Conservation (phyloP, 2,113 vertebrate species). For the Holacanthus passer region DNA sequence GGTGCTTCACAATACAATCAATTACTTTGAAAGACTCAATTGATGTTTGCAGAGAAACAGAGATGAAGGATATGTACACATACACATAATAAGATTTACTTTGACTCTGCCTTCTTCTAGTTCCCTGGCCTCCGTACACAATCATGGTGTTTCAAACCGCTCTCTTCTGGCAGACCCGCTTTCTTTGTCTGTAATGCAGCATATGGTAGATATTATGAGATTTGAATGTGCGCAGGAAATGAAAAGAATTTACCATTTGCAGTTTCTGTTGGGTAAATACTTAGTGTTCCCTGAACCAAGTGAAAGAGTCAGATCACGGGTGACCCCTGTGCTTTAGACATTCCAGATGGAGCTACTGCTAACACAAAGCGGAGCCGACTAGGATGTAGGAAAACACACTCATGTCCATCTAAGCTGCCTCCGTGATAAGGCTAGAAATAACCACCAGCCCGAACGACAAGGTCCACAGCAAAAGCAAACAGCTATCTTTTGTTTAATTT, state of each 20-base stretch:
- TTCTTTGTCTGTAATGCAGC: conserved; percentile 61
- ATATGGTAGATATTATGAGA: conserved; percentile 77
- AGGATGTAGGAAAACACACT: conserved; percentile 47
- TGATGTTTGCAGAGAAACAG: conserved; percentile 29
- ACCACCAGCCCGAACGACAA: conserved; percentile 44
- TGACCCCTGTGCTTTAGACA: conserved; percentile 57
- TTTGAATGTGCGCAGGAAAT: conserved; percentile 67
- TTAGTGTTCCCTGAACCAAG: conserved; percentile 56
- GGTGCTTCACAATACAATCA: conserved; percentile 3
- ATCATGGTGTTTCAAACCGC: conserved; percentile 45
- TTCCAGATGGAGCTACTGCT: conserved; percentile 67
- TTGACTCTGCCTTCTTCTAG: conserved; percentile 29
- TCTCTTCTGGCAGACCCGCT: conserved; percentile 32
- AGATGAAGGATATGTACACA: conserved; percentile 30
- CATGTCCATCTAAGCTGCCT: conserved; percentile 29
- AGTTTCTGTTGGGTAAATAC: conserved; percentile 70
- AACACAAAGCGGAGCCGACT: conserved; percentile 21
- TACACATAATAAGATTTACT: conserved; percentile 56
- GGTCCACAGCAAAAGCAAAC: conserved; percentile 53
- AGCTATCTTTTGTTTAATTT: conserved; percentile 69
- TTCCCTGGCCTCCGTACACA: conserved; percentile 37
- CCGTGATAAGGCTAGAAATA: conserved; percentile 64
- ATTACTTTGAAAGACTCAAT: conserved; percentile 29
- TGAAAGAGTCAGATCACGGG: conserved; percentile 46
- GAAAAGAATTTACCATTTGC: conserved; percentile 69